Evolutionary conservation across 2,797 vertebrate species (phyloP), one percentile per base, ranked within the genome.

Genomic region (Vipera ursinii): DNA sequence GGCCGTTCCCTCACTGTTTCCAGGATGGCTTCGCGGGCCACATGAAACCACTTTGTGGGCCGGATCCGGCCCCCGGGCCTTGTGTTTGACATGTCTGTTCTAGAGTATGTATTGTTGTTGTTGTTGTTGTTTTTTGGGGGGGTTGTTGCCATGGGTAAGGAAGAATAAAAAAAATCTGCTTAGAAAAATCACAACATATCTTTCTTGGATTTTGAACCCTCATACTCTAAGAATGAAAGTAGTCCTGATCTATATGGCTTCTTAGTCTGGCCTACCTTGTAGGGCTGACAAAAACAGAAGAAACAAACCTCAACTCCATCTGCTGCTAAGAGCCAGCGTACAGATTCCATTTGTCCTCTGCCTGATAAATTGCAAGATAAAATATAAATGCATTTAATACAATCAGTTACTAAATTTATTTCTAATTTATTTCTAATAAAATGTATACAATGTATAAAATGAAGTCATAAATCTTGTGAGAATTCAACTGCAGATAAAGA

Each of bases 311-410:
- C 98, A 1, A 98, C 98, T 0, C 97, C 97, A 0, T 98, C 98
- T 87, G 97, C 97, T 0, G 98, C 96, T 93, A 99, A 32, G 56
- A 99, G 96, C 99, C 99, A 99, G 3, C 98, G 97, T 51, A 98
- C 82, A 0, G 98, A 90, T 93, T 99, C 99, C 98, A 99, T 99
- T 88, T 95, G 97, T 20, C 99, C 99, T 93, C 98, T 98, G 8
- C 98, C 95, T 95, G 91, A 90, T 93, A 94, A 92, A 93, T 51
- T 92, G 7, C 20, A 94, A 73, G 44, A 14, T 61, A 92, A 82
- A 88, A 24, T 86, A 0, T 0, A 32, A 32, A 51, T 22, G 8
- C n/a, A 86, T 57, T 48, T 86, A 44, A 65, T 59, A 85, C 57
- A 56, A 90, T 51, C 12, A 7, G 32, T 28, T 56, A 57, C 14